Evolutionary conservation across 2,888 invertebrate genomes (phyloP).

Genomic region (Prosapia bicincta): DNA sequence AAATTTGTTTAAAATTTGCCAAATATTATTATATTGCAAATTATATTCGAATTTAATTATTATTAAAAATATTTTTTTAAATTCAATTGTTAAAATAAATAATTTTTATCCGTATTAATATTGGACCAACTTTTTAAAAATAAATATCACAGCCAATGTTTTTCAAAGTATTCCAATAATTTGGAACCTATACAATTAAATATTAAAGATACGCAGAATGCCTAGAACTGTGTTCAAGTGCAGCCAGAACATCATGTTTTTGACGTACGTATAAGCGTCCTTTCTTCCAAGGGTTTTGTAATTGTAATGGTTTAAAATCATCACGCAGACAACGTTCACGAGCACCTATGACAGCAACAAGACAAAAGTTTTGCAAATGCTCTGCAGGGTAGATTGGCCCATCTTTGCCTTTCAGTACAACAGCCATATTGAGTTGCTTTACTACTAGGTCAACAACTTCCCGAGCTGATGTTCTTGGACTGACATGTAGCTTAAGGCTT

Average conservation of each 20-base stretch:
- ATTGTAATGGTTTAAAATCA: conserved; percentile 87
- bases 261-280: conserved; percentile 89
- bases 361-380: conserved; percentile 82
- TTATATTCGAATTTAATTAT: no score
- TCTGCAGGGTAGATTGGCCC: conserved; percentile 84
- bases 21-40: no score
- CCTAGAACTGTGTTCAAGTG: conserved; percentile 82
- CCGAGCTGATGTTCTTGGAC: conserved; percentile 85
- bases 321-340: conserved; percentile 90
- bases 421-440: conserved; percentile 92
- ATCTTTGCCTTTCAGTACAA: conserved; percentile 77
- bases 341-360: conserved; percentile 94
- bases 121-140: not conserved
- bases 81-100: not conserved
- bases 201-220: conserved; percentile 46
- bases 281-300: conserved; percentile 95
- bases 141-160: not conserved
- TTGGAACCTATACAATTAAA: not conserved
- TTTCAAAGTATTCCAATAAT: not conserved
- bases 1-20: no score
- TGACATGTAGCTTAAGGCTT: conserved; percentile 90
- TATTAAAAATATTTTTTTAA: no score
- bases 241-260: conserved; percentile 85
- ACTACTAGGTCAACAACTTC: conserved; percentile 96
- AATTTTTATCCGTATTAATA: not conserved